Evolutionary conservation across 2,888 invertebrate genomes (phyloP), one percentile per base, ranked within the genome.

Genomic region (Hemithea aestivaria): DNA sequence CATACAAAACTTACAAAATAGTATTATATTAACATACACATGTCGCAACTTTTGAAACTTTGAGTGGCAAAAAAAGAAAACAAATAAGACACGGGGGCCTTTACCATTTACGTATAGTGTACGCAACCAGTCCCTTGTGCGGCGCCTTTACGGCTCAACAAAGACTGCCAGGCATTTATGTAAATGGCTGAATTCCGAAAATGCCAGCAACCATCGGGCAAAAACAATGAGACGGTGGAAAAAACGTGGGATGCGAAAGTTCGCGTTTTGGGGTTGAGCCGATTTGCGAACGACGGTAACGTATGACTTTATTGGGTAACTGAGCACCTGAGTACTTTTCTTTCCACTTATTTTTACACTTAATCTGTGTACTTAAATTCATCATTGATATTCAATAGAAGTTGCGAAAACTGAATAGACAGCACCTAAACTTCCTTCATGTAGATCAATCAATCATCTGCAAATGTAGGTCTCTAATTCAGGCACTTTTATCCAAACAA

Each of bases 141-240:
- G 82, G 83, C 80, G 81, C 82, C 83, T 74, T 73, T 70, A 76
- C 75, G 73, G 79, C 79, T 78, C 71, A 69, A 82, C 81, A 82
- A 82, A 82, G 81, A 69, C 66, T 62, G 63, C 56, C 51, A 55
- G 74, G 81, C 62, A 83, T 84, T 83, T 85, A 85, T 84, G 85
- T 82, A 85, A 85, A 85, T 84, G 70, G 61, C 66, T 67, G 73
- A 75, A 83, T 83, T 79, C 82, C 81, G 73, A 83, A 82, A 81
- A 80, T 81, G 71, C 76, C 72, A 54, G 64, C 68, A 65, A 66
- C 64, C 59, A 62, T 58, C 62, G 54, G 51, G 66, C 73, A 80
- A 83, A 84, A 81, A 81, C 77, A 76, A 77, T 70, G 68, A 62
- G 65, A 61, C 48, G 55, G 41, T 57, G 56, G 67, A 74, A 81